Evolutionary conservation across 2,888 invertebrate genomes (phyloP).

Genomic region (Pocota personata): DNA sequence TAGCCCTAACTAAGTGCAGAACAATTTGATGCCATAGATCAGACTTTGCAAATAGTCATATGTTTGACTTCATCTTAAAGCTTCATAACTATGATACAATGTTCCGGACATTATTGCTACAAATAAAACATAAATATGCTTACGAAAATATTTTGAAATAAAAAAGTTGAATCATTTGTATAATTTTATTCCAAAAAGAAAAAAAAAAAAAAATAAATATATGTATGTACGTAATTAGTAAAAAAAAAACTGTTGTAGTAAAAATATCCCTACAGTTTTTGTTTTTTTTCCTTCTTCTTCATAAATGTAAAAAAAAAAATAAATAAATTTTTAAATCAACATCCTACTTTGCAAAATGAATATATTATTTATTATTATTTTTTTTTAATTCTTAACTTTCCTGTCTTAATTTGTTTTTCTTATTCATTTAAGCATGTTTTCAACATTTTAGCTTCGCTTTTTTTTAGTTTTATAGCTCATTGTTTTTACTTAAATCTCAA

Average conservation of each 20-base stretch:
- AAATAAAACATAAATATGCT: no score
- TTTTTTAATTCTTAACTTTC: slow-evolving; percentile 41
- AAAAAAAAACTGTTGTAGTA: slow-evolving; percentile 38
- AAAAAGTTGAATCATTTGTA: slow-evolving; percentile 57
- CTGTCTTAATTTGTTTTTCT: slow-evolving; percentile 41
- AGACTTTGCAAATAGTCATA: no score
- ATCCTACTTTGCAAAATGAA: slow-evolving; percentile 53
- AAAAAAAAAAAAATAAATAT: slow-evolving; percentile 62
- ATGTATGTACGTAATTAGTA: slow-evolving; percentile 40
- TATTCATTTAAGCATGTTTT: slow-evolving; percentile 60
- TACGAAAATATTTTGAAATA: slow-evolving; percentile 14
- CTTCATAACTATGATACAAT: no score
- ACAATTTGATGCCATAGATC: no score
- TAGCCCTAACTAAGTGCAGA: no score
- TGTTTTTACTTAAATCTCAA: slow-evolving; percentile 37
- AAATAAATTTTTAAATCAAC: slow-evolving; percentile 69
- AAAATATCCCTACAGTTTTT: slow-evolving; percentile 51
- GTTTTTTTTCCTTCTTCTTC: slow-evolving; percentile 26
- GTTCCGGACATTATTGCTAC: no score
- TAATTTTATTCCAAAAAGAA: slow-evolving; percentile 72
- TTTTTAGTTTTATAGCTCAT: slow-evolving; percentile 28
- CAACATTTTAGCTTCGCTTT: slow-evolving; percentile 37
- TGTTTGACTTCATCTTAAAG: no score
- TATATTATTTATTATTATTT: not conserved
- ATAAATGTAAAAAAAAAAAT: slow-evolving; percentile 56